A percentile compares a stretch with the other conserved stretches of the same genome.
These are phyloP conservation scores for Brachypteracias leptosomus DNA, from an alignment of 2,113 vertebrate genomes.

Conservation along the genomic window DNA sequence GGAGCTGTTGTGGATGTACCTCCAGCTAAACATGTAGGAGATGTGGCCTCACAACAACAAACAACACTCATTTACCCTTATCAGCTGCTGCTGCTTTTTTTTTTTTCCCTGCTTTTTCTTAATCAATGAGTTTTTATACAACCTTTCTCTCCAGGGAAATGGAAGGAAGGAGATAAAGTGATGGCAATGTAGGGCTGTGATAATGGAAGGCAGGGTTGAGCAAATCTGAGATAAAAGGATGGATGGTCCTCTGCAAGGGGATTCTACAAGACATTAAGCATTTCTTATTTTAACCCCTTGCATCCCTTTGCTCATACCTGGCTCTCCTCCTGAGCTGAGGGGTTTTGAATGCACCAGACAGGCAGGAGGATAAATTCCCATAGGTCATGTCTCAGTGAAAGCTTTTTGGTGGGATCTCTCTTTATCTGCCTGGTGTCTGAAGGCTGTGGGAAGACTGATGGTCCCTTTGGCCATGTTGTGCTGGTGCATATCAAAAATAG, in stretches of 20 bases:
- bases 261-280: neutral
- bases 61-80: neutral
- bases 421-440: neutral
- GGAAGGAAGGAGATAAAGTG: conserved; percentile 27
- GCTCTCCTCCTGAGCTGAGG: neutral
- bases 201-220: neutral
- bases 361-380: neutral
- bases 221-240: conserved; percentile 32
- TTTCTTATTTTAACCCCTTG: neutral
- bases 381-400: rapidly evolving
- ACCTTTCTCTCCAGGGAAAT: conserved; percentile 10
- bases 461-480: neutral
- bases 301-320: neutral
- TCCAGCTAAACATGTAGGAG: neutral
- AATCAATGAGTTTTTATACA: conserved; percentile 34
- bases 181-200: neutral
- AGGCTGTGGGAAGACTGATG: neutral
- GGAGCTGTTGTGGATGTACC: neutral
- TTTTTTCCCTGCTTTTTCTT: neutral
- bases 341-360: neutral
- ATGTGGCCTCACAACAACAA: neutral
- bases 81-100: neutral
- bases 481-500: neutral
- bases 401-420: neutral
- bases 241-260: neutral